A percentile compares a stretch with the other conserved stretches of the same genome.
These are phyloP conservation scores for Elgaria multicarinata DNA, from an alignment of 2,113 vertebrate species.

Conservation along the genomic window DNA sequence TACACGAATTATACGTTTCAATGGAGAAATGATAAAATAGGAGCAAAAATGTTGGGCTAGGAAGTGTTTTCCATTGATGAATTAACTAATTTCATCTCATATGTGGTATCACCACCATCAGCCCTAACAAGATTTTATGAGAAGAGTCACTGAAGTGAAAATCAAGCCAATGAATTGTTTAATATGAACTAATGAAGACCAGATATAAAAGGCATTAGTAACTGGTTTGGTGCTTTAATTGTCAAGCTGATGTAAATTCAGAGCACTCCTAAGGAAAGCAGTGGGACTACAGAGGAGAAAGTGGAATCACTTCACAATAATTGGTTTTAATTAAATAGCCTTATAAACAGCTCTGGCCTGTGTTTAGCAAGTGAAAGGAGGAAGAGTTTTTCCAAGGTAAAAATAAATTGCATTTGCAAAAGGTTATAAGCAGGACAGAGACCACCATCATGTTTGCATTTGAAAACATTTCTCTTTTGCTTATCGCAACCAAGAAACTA, in stretches of 20 bases:
- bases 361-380: constrained; percentile 36
- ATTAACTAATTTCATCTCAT: constrained; percentile 75
- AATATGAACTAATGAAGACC: constrained; percentile 83
- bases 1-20: constrained; percentile 66
- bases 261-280: constrained; percentile 63
- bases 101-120: constrained; percentile 70
- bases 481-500: constrained; percentile 25
- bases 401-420: constrained; percentile 30
- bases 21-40: constrained; percentile 68
- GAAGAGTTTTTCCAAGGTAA: constrained; percentile 39
- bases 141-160: constrained; percentile 78
- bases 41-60: constrained; percentile 50
- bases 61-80: constrained; percentile 75
- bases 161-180: constrained; percentile 78
- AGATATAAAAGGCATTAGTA: constrained; percentile 78
- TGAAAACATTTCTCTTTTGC: constrained; percentile 25
- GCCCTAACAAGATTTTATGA: constrained; percentile 76
- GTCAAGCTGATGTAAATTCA: constrained; percentile 74
- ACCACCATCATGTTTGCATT: constrained; percentile 10
- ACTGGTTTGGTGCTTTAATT: constrained; percentile 78
- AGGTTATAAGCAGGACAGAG: constrained; percentile 25
- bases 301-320: constrained; percentile 63
- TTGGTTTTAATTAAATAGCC: constrained; percentile 71
- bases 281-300: constrained; percentile 65
- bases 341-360: constrained; percentile 52